A percentile compares a stretch with the other conserved stretches of the same genome.
These are phyloP conservation scores for Drosophila persimilis DNA, from an alignment of 1,140 invertebrate species.

Conservation along the genomic window DNA sequence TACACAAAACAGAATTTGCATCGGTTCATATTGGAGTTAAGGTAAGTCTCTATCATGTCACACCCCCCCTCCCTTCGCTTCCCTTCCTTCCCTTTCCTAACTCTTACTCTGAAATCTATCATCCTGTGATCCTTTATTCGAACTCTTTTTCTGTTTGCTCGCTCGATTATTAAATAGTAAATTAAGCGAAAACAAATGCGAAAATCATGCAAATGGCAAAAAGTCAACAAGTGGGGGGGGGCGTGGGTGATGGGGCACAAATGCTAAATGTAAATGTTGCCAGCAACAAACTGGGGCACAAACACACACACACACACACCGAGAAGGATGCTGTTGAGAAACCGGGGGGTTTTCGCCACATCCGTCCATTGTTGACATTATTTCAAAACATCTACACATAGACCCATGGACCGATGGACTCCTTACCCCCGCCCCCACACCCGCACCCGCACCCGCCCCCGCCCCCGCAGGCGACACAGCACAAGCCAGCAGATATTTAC, in stretches of 20 bases:
- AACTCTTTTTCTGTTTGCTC: constrained; percentile 25
- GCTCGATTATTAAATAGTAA: constrained; percentile 69
- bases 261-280: constrained; percentile 70
- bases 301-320: constrained; percentile 6
- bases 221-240: constrained; percentile 65
- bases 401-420: constrained; percentile 8
- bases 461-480: not conserved
- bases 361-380: constrained; percentile 74
- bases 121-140: not conserved
- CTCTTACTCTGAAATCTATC: not conserved
- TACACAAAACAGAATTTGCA: constrained; percentile 85
- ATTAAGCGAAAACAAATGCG: constrained; percentile 69
- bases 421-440: too few relatives aligned
- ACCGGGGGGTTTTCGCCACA: not conserved
- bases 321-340: constrained; percentile 27
- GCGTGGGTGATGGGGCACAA: constrained; percentile 16
- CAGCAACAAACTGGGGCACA: constrained; percentile 40
- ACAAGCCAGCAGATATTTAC: constrained; percentile 18
- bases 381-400: constrained; percentile 53
- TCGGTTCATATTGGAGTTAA: constrained; percentile 86
- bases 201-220: constrained; percentile 74
- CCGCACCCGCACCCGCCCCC: too few relatives aligned
- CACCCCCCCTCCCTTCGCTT: not conserved
- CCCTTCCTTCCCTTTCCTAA: not conserved
- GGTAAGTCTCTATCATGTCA: constrained; percentile 79